Evolutionary conservation across 2,113 vertebrate genomes (phyloP), one percentile per base, ranked within the genome.

Genomic region (Calypte anna): DNA sequence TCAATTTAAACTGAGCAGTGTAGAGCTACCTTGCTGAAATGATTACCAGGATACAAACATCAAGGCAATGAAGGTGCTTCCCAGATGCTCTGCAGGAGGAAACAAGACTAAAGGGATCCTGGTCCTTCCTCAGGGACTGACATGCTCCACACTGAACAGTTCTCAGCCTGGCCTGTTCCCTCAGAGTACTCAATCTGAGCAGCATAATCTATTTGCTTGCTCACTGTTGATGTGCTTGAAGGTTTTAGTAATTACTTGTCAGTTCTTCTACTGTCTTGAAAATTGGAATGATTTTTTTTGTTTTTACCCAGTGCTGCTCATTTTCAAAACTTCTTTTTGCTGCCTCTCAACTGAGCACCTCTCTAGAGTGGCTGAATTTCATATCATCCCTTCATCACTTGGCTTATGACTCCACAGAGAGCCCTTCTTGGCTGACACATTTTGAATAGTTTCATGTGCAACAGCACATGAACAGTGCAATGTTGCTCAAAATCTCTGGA

Each of bases 401-500:
- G 61, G 38, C 28, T 85, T 78, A 81, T 13, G 12, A 70, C 28
- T 90, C 74, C n/a, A 46, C 23, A 53, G 90, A 66, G 79, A 88
- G 22, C 20, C 24, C 17, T 74, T 90, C 55, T 74, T 85, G 83
- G 70, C 70, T 75, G 61, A 7, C 79, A 75, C 23, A 19, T 69
- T 82, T 51, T 69, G 40, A 74, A 64, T 30, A 43, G 33, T 51
- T 90, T 69, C 55, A 59, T 50, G 55, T 61, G 64, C 63, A 76
- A 27, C 21, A 57, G 18, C 40, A 84, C 31, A 81, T 76, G 72
- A 10, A 22, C 51, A 48, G 66, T 53, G 23, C 33, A 64, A 55
- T n/a, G 75, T 36, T 67, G 53, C 58, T 90, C 69, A 82, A 88
- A 88, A 50, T 61, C 51, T 86, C 62, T 64, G 30, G 54, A 73